Conservation (phyloP, 2,888 invertebrate species). For the Notodonta dromedarius region DNA sequence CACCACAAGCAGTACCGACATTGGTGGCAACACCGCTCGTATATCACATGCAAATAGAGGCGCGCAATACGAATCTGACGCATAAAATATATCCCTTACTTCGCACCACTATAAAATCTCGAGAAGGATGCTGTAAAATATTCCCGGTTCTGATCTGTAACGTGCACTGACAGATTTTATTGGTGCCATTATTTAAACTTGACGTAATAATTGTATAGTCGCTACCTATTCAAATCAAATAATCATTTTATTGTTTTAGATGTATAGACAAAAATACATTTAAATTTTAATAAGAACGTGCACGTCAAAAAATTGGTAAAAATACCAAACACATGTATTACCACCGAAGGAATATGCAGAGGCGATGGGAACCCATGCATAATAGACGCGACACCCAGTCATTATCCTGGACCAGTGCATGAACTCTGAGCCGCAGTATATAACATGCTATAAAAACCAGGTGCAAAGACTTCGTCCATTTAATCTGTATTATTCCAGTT, state of each 20-base stretch:
- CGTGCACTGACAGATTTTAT: slow-evolving; percentile 25
- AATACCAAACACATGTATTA: too few species aligned
- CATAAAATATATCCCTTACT: slow-evolving; percentile 63
- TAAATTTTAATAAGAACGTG: too few species aligned
- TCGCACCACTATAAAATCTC: slow-evolving; percentile 53
- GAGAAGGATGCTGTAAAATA: slow-evolving; percentile 32
- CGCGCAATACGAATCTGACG: slow-evolving; percentile 30
- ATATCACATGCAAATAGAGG: slow-evolving; percentile 28
- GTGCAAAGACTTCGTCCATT: too few species aligned
- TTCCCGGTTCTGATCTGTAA: slow-evolving; percentile 25
- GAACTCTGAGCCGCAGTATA: too few species aligned
- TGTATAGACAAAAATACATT: too few species aligned
- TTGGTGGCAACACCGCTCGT: slow-evolving; percentile 14
- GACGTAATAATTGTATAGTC: slow-evolving; percentile 11
- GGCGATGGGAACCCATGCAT: too few species aligned
- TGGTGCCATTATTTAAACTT: slow-evolving; percentile 21
- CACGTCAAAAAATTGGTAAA: too few species aligned
- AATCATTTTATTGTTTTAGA: too few species aligned
- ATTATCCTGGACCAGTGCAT: too few species aligned
- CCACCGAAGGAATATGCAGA: too few species aligned
- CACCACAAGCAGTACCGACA: neutral
- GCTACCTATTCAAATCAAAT: neutral
- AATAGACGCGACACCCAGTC: too few species aligned
- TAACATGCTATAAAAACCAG: too few species aligned
- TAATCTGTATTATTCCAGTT: neutral